Percentiles rank a stretch among this genome's conserved stretches.
Evolutionary conservation across 2,888 invertebrate species (phyloP).

Genomic region (Hoplodrina blanda): DNA sequence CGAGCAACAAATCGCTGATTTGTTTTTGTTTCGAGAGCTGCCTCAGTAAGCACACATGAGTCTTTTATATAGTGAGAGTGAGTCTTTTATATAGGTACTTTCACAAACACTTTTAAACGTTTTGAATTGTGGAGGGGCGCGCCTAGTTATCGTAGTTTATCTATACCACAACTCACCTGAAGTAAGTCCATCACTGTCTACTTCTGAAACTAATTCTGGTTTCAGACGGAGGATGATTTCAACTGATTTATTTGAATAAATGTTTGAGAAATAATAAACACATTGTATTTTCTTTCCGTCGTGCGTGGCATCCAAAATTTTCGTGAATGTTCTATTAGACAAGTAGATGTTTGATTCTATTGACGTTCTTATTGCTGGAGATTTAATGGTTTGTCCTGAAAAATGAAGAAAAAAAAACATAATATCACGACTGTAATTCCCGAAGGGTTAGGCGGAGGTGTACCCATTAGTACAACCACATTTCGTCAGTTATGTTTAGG

Average conservation of each 20-base stretch:
- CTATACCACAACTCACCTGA: constrained; percentile 22
- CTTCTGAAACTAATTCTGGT: not conserved
- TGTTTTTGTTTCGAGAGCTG: no score
- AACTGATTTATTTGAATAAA: not conserved
- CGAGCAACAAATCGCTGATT: no score
- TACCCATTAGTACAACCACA: no score
- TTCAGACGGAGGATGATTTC: constrained; percentile 16
- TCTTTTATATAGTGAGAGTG: no score
- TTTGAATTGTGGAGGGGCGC: no score
- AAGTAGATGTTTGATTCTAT: not conserved
- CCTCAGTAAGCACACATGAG: no score
- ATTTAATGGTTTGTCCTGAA: not conserved
- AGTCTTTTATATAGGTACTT: no score
- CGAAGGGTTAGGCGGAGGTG: no score
- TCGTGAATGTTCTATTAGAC: not conserved
- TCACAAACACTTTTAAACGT: no score
- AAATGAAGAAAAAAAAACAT: not conserved
- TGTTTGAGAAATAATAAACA: not conserved
- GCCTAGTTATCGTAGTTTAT: no score
- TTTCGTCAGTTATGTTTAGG: no score
- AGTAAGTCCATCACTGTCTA: fast-evolving
- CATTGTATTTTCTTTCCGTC: constrained; percentile 7
- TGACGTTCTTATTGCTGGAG: not conserved
- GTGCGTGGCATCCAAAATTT: not conserved
- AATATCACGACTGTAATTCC: no score